Evolutionary conservation across 92 coral and sea anemone genomes (phyloP).

Genomic region (Umimayanthus kanabou): DNA sequence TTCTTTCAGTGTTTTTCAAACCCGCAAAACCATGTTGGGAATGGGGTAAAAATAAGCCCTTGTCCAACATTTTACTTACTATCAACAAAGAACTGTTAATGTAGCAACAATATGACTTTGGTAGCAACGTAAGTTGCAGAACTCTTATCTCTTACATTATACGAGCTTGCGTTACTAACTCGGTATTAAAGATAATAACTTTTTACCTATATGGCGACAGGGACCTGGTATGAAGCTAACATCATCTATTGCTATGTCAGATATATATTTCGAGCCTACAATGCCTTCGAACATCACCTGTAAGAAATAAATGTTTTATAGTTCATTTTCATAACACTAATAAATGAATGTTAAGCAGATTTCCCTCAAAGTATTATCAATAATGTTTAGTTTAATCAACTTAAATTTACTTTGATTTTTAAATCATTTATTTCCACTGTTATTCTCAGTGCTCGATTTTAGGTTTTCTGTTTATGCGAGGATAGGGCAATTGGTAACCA

Average conservation of each 20-base stretch:
- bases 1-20: too few species aligned
- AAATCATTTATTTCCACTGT: too few species aligned
- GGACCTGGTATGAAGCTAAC: neutral
- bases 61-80: too few species aligned
- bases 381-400: neutral
- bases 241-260: constrained; percentile 13
- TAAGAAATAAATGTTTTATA: neutral
- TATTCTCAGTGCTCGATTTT: too few species aligned
- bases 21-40: too few species aligned
- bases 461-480: too few species aligned
- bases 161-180: neutral
- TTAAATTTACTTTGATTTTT: neutral
- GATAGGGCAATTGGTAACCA: too few species aligned
- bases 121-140: neutral
- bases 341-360: too few species aligned
- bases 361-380: neutral
- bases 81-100: too few species aligned
- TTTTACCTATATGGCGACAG: neutral
- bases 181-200: neutral
- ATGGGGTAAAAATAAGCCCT: too few species aligned
- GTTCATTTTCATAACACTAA: neutral
- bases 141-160: neutral
- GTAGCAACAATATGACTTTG: too few species aligned
- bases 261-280: neutral
- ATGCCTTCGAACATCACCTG: constrained; percentile 22